phyloP scores from a whole-genome alignment of 2,888 invertebrate species.

The Epistrophella euchroma region DNA sequence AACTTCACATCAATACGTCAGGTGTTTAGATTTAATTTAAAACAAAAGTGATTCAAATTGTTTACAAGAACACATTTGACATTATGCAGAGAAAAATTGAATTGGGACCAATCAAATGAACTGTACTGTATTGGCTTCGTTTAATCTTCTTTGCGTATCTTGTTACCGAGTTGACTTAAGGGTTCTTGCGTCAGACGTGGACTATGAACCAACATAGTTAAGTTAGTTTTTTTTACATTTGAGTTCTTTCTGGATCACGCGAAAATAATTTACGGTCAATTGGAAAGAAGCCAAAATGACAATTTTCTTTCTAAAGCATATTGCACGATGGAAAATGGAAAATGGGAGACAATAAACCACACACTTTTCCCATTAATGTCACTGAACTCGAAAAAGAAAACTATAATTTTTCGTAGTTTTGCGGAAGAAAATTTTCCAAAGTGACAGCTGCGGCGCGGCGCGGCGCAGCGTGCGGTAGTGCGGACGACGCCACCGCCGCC shows the following conservation, averaged over 20 bases:
- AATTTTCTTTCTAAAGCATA: slow-evolving; percentile 40
- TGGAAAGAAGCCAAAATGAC: slow-evolving; percentile 64
- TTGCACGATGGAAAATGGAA: slow-evolving; percentile 5
- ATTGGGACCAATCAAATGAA: not conserved
- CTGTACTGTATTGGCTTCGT: not conserved
- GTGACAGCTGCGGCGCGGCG: slow-evolving; percentile 1
- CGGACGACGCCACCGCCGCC: not conserved
- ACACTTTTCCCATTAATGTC: slow-evolving; percentile 64
- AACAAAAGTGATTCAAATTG: too few relatives aligned
- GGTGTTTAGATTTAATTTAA: too few relatives aligned
- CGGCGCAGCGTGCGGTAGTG: too few relatives aligned
- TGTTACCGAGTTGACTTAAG: slow-evolving; percentile 51
- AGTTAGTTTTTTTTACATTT: slow-evolving; percentile 14
- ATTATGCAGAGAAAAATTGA: not conserved
- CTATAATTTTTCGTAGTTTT: slow-evolving; percentile 46
- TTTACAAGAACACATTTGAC: too few relatives aligned
- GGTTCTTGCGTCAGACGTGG: slow-evolving; percentile 51
- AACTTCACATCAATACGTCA: too few relatives aligned
- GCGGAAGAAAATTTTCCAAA: slow-evolving; percentile 33
- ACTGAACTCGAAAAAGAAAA: slow-evolving; percentile 62
- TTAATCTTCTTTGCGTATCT: slow-evolving; percentile 20
- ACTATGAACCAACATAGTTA: slow-evolving; percentile 32
- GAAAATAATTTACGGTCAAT: slow-evolving; percentile 51
- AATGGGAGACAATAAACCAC: slow-evolving; percentile 52
- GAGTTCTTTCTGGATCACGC: slow-evolving; percentile 40